Conservation (phyloP, 2,888 invertebrate species). For the Drosophila monieri region DNA sequence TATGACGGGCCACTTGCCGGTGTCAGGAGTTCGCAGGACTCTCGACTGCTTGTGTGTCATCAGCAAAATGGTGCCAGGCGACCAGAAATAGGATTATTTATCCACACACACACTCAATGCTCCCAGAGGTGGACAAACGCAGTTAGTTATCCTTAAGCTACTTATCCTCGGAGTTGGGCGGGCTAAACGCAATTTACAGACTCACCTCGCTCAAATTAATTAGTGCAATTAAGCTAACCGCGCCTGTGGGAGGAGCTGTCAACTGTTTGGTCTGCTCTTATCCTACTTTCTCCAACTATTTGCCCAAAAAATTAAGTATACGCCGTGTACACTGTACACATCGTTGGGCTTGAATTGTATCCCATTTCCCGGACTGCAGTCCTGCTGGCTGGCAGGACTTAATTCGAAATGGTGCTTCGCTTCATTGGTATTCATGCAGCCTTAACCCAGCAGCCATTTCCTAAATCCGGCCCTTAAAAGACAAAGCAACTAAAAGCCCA, state of each 20-base stretch:
- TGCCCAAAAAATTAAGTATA: slow-evolving; percentile 37
- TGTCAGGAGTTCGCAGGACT: slow-evolving; percentile 17
- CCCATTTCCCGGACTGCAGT: background rate
- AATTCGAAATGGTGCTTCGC: slow-evolving; percentile 17
- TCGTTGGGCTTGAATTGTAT: background rate
- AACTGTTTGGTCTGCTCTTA: slow-evolving; percentile 10
- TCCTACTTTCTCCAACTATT: slow-evolving; percentile 5
- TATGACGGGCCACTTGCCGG: slow-evolving; percentile 26
- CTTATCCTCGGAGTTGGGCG: slow-evolving; percentile 8
- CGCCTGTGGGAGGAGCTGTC: slow-evolving; percentile 33
- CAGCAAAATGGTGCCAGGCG: slow-evolving; percentile 55
- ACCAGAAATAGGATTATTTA: slow-evolving; percentile 25
- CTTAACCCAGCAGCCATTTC: slow-evolving; percentile 15
- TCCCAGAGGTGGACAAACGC: slow-evolving; percentile 24
- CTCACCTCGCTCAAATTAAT: slow-evolving; percentile 73
- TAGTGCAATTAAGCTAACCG: slow-evolving; percentile 60
- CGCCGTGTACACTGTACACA: slow-evolving; percentile 21
- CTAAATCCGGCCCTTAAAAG: slow-evolving; percentile 5
- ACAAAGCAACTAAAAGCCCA: background rate
- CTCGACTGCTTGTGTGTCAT: slow-evolving; percentile 48
- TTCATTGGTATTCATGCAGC: slow-evolving; percentile 36
- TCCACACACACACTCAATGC: slow-evolving; percentile 28
- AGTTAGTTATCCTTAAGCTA: slow-evolving; percentile 29
- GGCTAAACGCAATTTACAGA: slow-evolving; percentile 44
- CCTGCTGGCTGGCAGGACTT: slow-evolving; percentile 5